These are phyloP conservation scores for Philopotamus ludificatus DNA, from an alignment of 1,140 invertebrate species.

Conservation along the genomic window DNA sequence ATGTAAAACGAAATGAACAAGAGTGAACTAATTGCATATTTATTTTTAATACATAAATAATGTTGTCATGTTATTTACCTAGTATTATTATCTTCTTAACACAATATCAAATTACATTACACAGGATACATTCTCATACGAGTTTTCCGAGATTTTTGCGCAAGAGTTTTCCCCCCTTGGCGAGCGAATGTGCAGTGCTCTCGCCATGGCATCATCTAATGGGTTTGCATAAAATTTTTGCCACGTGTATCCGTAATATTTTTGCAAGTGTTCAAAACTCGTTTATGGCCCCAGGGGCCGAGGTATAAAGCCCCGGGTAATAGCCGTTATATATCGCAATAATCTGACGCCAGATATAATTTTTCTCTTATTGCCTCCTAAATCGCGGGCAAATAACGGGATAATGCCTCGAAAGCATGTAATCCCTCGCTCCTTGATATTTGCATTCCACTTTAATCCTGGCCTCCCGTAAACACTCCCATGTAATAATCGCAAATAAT, in stretches of 20 bases:
- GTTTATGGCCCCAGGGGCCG: slow-evolving; percentile 3
- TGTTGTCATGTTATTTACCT: no score
- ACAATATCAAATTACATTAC: no score
- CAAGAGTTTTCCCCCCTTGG: no score
- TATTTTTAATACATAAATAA: no score
- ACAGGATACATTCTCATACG: no score
- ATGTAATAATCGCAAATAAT: neutral
- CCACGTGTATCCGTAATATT: slow-evolving; percentile 12
- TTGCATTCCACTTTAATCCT: slow-evolving; percentile 27
- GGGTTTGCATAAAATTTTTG: neutral
- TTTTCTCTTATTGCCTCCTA: slow-evolving; percentile 24
- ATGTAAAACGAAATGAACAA: no score
- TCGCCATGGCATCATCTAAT: no score
- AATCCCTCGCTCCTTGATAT: slow-evolving; percentile 23
- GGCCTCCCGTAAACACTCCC: neutral
- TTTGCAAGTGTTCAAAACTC: slow-evolving; percentile 21
- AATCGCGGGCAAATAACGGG: slow-evolving; percentile 14
- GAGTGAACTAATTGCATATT: no score
- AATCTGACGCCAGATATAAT: slow-evolving; percentile 31
- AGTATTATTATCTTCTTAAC: no score
- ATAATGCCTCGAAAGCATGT: slow-evolving; percentile 18
- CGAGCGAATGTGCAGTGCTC: no score
- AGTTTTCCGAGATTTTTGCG: no score
- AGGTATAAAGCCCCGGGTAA: slow-evolving; percentile 9
- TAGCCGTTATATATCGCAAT: slow-evolving; percentile 28